Base-by-base conservation (phyloP, 2,113 vertebrate genomes). In the Ancistrus triradiatus region DNA sequence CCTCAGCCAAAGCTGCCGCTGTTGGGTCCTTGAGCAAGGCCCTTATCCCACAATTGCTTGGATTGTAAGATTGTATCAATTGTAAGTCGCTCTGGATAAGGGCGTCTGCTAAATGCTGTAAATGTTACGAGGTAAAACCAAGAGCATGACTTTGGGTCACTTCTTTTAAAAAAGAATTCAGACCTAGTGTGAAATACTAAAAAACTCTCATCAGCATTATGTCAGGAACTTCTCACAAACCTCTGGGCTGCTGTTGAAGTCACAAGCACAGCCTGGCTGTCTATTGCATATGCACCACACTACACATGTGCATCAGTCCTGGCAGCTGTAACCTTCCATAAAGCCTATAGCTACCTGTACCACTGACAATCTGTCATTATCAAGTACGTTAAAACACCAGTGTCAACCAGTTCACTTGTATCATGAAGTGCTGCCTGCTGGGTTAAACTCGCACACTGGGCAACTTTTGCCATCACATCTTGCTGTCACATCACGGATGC, bases 401-500 rank as follows among this genome's bases (percentile, higher is more conserved):
- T 40, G 56, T 66, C 44, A 60, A 40, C 17, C 25, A 68, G 6
- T 70, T 72, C 50, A 48, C 60, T 56, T 51, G 14, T 60, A 31
- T 44, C 48, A 66, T 60, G 57, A 59, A 31, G 18, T 17, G 18
- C 56, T 22, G 55, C 49, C 65, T 46, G 59, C 56, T 37, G 43
- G 59, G 59, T 35, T 21, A 51, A 31, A 31, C 33, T 38, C 33
- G 19, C 43, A 33, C 35, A 44, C 35, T 44, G 40, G 70, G 27
- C 17, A 58, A 65, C 5, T 25, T 53, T 60, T 42, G 15, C 19
- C 43, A 59, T 52, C 31, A 59, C 31, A 25, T 8, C 25, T 22
- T 53, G 50, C 59, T 73, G 58, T 74, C 69, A 71, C 49, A 76
- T 55, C 22, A 49, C 58, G 11, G 51, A 72, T 60, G 31, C 40